Base-by-base conservation (phyloP, 1,140 invertebrate genomes). In the Forficula auricularia region DNA sequence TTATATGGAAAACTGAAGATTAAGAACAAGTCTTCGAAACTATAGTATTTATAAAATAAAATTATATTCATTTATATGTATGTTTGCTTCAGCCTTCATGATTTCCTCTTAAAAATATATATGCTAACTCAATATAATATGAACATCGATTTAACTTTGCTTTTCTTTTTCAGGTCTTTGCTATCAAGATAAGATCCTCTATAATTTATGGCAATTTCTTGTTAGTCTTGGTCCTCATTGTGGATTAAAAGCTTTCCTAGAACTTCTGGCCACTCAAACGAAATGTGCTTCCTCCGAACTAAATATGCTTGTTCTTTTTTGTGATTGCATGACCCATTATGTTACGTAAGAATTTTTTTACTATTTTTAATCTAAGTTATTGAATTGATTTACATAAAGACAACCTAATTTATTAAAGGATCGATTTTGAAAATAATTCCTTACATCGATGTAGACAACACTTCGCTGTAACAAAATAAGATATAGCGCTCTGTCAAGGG, bases 241-340 rank as follows among this genome's bases (percentile, higher is more conserved):
- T 64, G 88, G 89, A 1, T 59, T 95, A 35, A 90, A 90, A 63
- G 77, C 76, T 3, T 94, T 92, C 65, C 57, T 95, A 10, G 87
- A 95, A 57, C 72, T 90, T 50, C 62, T 97, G 42, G 71, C 77
- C 19, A 67, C 74, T 39, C 82, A 82, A 56, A 78, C 77, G 19
- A 86, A 84, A 59, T 73, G 70, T 45, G 72, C 73, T 14, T 72
- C 79, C 42, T 82, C 86, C 0, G 87, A 94, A 64, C 83, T 87
- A 55, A 77, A 88, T 54, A 82, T 96, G 65, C 64, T 98, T 2
- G 85, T 90, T 57, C 61, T 98, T 1, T 96, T 98, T 61, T 84
- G 82, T 53, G 91, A 98, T 58, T 85, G 86, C 56, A 90, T 95
- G 73, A 87, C 83, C n/a, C 90, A 97, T 66, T 85, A 96, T 57